Percentiles rank a stretch among this genome's conserved stretches.
Conservation (phyloP, 2,113 vertebrate genomes). For the Spermophilus dauricus region DNA sequence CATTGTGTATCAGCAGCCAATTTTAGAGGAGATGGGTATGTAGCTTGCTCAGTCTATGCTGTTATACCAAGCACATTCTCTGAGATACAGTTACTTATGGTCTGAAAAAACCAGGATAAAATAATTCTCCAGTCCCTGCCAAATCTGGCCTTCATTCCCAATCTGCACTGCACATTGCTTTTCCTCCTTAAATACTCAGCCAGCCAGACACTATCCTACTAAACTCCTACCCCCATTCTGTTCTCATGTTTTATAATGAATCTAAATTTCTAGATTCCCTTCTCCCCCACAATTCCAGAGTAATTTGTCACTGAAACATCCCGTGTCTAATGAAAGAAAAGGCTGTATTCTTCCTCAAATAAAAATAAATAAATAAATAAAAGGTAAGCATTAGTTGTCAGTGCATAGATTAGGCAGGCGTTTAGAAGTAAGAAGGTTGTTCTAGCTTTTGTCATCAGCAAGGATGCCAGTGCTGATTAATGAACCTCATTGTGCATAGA, state of each 20-base stretch:
- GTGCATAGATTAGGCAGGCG: neutral
- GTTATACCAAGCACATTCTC: neutral
- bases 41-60: neutral
- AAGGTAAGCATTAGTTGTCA: neutral
- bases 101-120: neutral
- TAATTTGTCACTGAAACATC: neutral
- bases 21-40: neutral
- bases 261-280: neutral
- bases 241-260: constrained; percentile 9
- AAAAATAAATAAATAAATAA: no score
- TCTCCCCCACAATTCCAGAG: no score
- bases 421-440: constrained; percentile 6
- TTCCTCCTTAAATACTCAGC: neutral
- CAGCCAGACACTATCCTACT: neutral
- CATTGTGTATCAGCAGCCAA: neutral
- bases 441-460: neutral
- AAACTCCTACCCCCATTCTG: neutral
- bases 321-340: constrained; percentile 4
- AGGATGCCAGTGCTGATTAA: neutral
- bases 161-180: neutral
- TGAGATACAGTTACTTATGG: neutral
- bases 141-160: neutral
- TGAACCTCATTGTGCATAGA: neutral
- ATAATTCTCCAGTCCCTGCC: neutral
- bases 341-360: neutral